Conservation (phyloP, 2,113 vertebrate species). For the Crotalus tigris region DNA sequence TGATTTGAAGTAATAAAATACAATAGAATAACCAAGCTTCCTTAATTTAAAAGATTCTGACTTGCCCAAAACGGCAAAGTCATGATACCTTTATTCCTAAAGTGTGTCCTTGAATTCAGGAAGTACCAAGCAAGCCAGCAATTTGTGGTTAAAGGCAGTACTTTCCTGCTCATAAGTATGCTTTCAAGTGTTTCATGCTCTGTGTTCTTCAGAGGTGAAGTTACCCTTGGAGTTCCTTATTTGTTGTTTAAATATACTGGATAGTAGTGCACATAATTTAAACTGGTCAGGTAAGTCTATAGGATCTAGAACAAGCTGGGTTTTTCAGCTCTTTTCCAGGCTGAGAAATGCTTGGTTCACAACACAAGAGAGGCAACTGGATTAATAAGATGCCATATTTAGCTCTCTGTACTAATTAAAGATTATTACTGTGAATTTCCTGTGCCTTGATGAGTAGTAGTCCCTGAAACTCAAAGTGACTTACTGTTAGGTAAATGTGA, state of each 20-base stretch:
- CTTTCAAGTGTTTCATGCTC: constrained; percentile 1
- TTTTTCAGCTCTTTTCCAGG: neutral
- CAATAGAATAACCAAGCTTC: neutral
- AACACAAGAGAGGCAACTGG: neutral
- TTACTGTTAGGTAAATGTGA: neutral
- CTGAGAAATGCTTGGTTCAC: neutral
- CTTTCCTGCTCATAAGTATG: neutral
- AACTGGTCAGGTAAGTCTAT: neutral
- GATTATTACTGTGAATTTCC: neutral
- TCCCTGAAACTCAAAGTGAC: neutral
- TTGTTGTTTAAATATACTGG: constrained; percentile 12
- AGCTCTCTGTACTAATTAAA: neutral
- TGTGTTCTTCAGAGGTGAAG: constrained; percentile 1
- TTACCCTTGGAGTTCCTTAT: constrained; percentile 16
- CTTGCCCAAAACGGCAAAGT: neutral
- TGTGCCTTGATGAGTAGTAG: too few species aligned
- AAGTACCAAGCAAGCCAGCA: neutral
- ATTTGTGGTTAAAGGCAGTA: neutral
- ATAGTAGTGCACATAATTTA: neutral
- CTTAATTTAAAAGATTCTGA: neutral
- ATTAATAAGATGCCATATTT: neutral
- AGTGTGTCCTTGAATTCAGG: neutral
- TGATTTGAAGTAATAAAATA: neutral
- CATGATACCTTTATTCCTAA: neutral
- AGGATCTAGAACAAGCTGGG: neutral